Evolutionary conservation across 2,797 vertebrate species (phyloP), one percentile per base, ranked within the genome.

Genomic region (Hylomyscus alleni): DNA sequence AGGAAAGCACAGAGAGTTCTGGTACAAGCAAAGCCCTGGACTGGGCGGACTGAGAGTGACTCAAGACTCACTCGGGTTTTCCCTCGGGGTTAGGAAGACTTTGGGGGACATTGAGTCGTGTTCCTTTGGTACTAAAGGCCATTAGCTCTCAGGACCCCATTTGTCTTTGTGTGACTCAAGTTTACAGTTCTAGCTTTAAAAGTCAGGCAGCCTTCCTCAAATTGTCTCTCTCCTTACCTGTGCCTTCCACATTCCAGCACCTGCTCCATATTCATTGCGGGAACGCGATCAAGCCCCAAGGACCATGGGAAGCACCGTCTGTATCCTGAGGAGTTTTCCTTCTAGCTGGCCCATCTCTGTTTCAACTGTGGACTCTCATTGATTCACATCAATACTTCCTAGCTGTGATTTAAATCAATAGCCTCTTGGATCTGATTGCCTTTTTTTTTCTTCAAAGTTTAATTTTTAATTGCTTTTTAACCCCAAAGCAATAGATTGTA

Each of bases 401-500:
- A 82, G 54, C 44, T 34, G 31, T 81, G 50, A 80, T 26, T 40
- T 22, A 86, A 86, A 69, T 67, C 22, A 20, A 14, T 8, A 56
- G 19, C 0, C 3, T 69, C 52, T 81, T 56, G 34, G 6, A 26
- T n/a, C 88, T 83, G 34, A 78, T n/a, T 72, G 73, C 58, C 26
- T 65, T 75, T 83, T 93, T 84, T 34, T n/a, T 72, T 67, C 34
- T 60, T 54, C 4, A 40, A 11, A 7, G 31, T 75, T 22, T 89
- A 69, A 65, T 58, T 82, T 82, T 44, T 60, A 26, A 58, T 56
- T 93, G 37, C 31, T 85, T 92, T 67, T 90, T 85, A 90, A 93
- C n/a, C 80, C 44, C 40, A 60, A 95, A 94, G 67, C 58, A 37
- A 54, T n/a, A 87, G 91, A 85, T 24, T 86, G 73, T 60, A 96